phyloP scores from a whole-genome alignment of 2,888 invertebrate genomes.

The Rhagium mordax region DNA sequence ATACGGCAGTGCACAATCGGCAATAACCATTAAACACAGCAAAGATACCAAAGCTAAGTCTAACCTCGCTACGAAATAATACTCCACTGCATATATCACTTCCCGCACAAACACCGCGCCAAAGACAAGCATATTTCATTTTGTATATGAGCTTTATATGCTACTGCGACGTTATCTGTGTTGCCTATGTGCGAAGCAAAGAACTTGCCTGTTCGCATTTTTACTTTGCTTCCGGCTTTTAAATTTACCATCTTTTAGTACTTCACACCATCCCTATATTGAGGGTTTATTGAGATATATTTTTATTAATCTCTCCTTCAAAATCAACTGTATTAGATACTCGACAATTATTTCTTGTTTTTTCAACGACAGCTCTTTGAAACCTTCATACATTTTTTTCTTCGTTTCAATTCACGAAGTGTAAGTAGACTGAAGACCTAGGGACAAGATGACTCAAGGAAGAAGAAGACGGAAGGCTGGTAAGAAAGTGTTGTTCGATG shows the following conservation, averaged over 20 bases:
- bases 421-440: no score
- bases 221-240: conserved; percentile 41
- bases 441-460: no score
- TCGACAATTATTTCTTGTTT: no score
- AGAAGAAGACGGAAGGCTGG: no score
- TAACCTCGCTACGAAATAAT: conserved; percentile 64
- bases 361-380: no score
- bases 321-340: not conserved
- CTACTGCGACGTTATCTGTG: conserved; percentile 65
- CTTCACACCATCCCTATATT: not conserved
- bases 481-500: no score
- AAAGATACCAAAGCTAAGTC: conserved; percentile 66
- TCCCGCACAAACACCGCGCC: conserved; percentile 56
- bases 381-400: no score
- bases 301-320: not conserved
- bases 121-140: conserved; percentile 68
- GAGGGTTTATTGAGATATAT: conserved; percentile 15
- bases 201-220: conserved; percentile 42
- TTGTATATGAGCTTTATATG: conserved; percentile 66
- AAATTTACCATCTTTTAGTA: conserved; percentile 12
- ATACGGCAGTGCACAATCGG: conserved; percentile 64
- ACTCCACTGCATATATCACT: conserved; percentile 65
- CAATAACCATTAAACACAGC: conserved; percentile 68
- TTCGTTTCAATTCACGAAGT: no score
- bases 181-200: conserved; percentile 62